Evolutionary conservation across 1,140 invertebrate genomes (phyloP), one percentile per base, ranked within the genome.

Genomic region (Leptinotarsa undecemlineata): DNA sequence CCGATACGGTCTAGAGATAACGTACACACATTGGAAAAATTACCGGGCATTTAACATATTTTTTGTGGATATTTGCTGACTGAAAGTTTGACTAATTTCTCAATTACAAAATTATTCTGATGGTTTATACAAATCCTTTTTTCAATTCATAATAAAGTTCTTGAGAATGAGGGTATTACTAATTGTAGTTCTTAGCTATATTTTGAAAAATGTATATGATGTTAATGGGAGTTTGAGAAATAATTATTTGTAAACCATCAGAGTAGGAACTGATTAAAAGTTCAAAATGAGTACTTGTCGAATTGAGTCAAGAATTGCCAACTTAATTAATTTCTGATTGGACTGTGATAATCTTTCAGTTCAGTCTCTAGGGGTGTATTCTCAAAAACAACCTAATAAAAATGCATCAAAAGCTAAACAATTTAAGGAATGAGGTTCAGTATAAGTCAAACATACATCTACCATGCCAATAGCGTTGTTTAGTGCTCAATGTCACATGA

Each of bases 1-100:
- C 80, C 78, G 78, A 80, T 70, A 77, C 74, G 76, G 77, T 83
- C 82, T 83, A 83, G 77, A 81, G 82, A 83, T 79, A 82, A 83
- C 76, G 82, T 82, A 83, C 76, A 83, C 76, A 82, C 74, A 82
- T 82, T 82, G 82, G 79, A 82, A 80, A 60, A 62, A 63, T 47
- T 66, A 64, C 20, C 21, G 60, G 47, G 61, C 21, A 33, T 20
- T 19, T 23, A 42, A 19, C n/a, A 33, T 23, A n/a, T 14, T 47
- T 61, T 71, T 71, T 62, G 23, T 71, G 17, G n/a, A 57, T 57
- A 57, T 17, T 57, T 57, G 51, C 51, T 17, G 51, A 57, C 51
- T 17, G 51, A 57, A 57, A 57, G 15, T 57, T 57, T 57, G 51
- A 57, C 51, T 57, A 19, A 57, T 57, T 57, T 57, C 51, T 57